These are phyloP conservation scores for Nyctibius grandis DNA, from an alignment of 2,797 vertebrate species.

Conservation along the genomic window DNA sequence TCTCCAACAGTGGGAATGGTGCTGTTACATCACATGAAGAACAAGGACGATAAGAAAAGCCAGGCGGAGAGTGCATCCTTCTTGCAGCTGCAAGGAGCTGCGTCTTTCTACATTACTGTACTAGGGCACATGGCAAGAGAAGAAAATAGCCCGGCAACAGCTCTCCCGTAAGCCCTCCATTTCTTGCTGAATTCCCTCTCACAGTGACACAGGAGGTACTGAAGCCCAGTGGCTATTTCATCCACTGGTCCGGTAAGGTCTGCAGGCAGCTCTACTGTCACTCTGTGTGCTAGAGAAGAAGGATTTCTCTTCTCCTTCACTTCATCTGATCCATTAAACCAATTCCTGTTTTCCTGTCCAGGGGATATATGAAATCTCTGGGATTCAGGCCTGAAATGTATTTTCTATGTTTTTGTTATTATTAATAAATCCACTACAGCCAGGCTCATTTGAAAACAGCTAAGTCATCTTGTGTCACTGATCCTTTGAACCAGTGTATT, in stretches of 20 bases:
- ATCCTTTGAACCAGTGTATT: background rate
- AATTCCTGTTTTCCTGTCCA: background rate
- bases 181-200: background rate
- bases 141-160: background rate
- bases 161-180: background rate
- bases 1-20: background rate
- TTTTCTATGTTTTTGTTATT: background rate
- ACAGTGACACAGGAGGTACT: background rate
- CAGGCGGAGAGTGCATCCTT: background rate
- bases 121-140: background rate
- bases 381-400: background rate
- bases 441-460: background rate
- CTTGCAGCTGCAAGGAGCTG: rapidly evolving
- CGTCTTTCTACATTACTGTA: rapidly evolving
- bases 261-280: background rate
- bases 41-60: background rate
- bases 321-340: background rate
- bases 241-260: background rate
- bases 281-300: background rate
- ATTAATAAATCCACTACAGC: background rate
- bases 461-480: background rate
- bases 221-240: background rate
- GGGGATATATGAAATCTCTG: background rate
- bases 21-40: background rate
- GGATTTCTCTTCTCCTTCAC: background rate